A percentile compares a stretch with the other conserved stretches of the same genome.
These are phyloP conservation scores for Pogoniulus pusillus DNA, from an alignment of 2,797 vertebrate genomes.

Conservation along the genomic window DNA sequence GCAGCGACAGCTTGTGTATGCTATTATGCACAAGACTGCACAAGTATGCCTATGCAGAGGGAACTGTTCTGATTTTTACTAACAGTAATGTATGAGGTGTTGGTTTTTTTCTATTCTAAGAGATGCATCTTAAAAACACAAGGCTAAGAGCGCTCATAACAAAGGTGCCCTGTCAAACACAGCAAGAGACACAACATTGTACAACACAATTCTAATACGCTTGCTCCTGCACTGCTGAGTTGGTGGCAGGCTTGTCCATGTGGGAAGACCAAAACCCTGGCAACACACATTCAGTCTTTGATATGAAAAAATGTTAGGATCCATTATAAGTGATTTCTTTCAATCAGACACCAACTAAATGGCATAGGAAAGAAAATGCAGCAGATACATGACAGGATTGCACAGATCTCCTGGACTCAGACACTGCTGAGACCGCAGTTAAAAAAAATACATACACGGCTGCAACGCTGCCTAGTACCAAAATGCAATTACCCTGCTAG, in stretches of 20 bases:
- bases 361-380: background rate
- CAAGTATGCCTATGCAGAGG: background rate
- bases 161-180: background rate
- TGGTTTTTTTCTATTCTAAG: background rate
- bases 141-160: background rate
- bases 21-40: background rate
- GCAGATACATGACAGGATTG: background rate
- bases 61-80: background rate
- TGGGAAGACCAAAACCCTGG: background rate
- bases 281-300: background rate
- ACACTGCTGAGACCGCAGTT: background rate
- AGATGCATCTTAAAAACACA: background rate
- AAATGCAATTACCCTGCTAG: background rate
- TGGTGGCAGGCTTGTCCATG: background rate
- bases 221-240: background rate
- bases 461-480: background rate
- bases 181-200: background rate
- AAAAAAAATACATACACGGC: background rate
- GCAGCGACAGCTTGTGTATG: background rate
- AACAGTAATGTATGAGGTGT: conserved; percentile 6
- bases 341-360: background rate
- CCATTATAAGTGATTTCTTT: background rate
- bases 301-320: background rate
- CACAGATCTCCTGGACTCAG: background rate
- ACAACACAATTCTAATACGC: background rate